phyloP scores from a whole-genome alignment of 2,888 invertebrate species.

The Eupeodes luniger region DNA sequence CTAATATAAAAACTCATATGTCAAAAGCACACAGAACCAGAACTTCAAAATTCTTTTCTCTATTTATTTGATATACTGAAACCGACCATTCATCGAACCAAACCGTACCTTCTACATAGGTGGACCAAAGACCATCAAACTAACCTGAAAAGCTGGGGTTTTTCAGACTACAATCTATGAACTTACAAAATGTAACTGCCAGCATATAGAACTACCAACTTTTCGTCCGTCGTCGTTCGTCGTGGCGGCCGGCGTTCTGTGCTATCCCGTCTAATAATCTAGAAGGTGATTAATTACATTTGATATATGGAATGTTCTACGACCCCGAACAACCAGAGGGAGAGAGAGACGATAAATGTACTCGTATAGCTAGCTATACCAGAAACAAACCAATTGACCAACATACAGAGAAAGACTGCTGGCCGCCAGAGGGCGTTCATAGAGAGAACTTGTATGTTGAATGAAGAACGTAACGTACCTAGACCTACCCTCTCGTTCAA shows the following conservation, averaged over 20 bases:
- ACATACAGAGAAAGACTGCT: background rate
- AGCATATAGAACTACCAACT: background rate
- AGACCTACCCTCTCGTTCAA: too few relatives aligned
- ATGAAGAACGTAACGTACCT: conserved; percentile 1
- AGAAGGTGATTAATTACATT: conserved; percentile 71
- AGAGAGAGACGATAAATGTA: background rate
- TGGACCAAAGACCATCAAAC: background rate
- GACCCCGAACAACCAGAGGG: background rate
- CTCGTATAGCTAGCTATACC: too few relatives aligned
- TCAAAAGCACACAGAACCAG: conserved; percentile 58
- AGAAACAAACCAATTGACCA: conserved; percentile 23
- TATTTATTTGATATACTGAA: conserved; percentile 22
- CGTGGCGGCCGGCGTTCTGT: background rate
- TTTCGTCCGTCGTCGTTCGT: background rate
- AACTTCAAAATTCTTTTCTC: conserved; percentile 40
- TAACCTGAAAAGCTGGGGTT: background rate
- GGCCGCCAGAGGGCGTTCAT: conserved; percentile 34
- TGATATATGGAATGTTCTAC: conserved; percentile 49
- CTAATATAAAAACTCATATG: conserved; percentile 62
- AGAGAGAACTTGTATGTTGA: background rate
- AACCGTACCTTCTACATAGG: too few relatives aligned
- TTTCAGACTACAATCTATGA: conserved; percentile 11
- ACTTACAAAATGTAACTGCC: conserved; percentile 31
- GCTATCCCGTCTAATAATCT: conserved; percentile 66
- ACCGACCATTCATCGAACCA: conserved; percentile 28